phyloP scores from a whole-genome alignment of 2,113 vertebrate genomes.

The Mormyrus iriodes region DNA sequence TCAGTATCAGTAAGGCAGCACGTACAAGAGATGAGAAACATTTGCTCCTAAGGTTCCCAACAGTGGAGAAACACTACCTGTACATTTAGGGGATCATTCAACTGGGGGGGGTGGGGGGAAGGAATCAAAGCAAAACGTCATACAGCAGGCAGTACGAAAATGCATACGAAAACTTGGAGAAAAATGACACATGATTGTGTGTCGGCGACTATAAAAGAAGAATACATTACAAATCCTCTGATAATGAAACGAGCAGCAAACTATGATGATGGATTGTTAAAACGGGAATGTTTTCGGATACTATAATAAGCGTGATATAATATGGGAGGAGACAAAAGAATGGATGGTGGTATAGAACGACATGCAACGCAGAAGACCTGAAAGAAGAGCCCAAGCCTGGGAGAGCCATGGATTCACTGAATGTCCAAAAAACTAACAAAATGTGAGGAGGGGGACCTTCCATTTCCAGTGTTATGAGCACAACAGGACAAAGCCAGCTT shows the following conservation, averaged over 20 bases:
- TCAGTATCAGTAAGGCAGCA: conserved; percentile 53
- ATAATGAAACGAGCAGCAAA: not conserved
- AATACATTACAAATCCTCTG: conserved; percentile 12
- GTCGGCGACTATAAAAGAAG: not conserved
- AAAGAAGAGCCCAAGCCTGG: conserved; percentile 46
- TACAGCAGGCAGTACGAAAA: conserved; percentile 1
- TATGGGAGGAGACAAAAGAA: not conserved
- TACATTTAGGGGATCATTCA: conserved; percentile 1
- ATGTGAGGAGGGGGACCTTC: conserved; percentile 18
- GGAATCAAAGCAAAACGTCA: not conserved
- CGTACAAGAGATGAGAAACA: conserved; percentile 41
- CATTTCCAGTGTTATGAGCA: conserved; percentile 19
- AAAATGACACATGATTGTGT: not conserved
- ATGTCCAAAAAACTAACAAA: not conserved
- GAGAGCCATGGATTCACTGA: conserved; percentile 30
- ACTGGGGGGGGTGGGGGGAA: conserved; percentile 36
- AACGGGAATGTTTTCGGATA: conserved; percentile 12
- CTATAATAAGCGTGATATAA: not conserved
- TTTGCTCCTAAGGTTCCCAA: conserved; percentile 31
- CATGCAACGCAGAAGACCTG: conserved; percentile 45
- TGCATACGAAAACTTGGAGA: not conserved
- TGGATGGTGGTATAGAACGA: conserved; percentile 27
- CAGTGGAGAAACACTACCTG: conserved; percentile 30
- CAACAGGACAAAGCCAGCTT: conserved; percentile 38
- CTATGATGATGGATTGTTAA: not conserved